These are phyloP conservation scores for Hipparchia sbordonii DNA, from an alignment of 2,888 invertebrate genomes.

Conservation along the genomic window DNA sequence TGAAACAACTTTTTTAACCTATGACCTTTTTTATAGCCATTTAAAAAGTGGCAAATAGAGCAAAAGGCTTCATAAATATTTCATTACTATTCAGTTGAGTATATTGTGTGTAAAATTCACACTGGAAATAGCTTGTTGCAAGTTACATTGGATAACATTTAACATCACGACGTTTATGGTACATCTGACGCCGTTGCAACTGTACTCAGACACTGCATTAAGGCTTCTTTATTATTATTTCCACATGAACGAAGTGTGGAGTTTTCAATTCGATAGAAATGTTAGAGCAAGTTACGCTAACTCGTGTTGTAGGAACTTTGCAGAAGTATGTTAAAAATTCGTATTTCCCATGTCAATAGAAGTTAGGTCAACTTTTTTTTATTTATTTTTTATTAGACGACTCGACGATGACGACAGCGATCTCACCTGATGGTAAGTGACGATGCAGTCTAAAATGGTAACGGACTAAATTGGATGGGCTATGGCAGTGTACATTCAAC, in stretches of 20 bases:
- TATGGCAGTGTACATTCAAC: too few relatives aligned
- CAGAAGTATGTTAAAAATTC: not conserved
- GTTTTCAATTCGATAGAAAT: constrained; percentile 41
- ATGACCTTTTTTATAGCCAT: not conserved
- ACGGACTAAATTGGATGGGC: too few relatives aligned
- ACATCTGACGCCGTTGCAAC: constrained; percentile 59
- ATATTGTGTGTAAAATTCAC: not conserved
- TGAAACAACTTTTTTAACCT: too few relatives aligned
- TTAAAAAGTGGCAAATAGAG: too few relatives aligned
- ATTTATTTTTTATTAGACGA: too few relatives aligned
- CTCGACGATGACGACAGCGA: too few relatives aligned
- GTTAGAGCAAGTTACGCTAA: constrained; percentile 9
- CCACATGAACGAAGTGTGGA: constrained; percentile 36
- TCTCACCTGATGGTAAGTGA: too few relatives aligned
- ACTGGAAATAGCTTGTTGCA: constrained; percentile 7
- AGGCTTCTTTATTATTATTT: constrained; percentile 48
- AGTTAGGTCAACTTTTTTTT: not conserved
- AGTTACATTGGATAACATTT: constrained; percentile 57
- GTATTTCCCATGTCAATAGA: not conserved
- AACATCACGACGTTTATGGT: constrained; percentile 66
- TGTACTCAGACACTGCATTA: constrained; percentile 40
- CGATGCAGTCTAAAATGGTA: too few relatives aligned
- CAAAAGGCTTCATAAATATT: too few relatives aligned
- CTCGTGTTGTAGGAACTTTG: not conserved
- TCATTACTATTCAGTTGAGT: not conserved